Conservation (phyloP, 2,888 invertebrate species). For the Sycophila texana region DNA sequence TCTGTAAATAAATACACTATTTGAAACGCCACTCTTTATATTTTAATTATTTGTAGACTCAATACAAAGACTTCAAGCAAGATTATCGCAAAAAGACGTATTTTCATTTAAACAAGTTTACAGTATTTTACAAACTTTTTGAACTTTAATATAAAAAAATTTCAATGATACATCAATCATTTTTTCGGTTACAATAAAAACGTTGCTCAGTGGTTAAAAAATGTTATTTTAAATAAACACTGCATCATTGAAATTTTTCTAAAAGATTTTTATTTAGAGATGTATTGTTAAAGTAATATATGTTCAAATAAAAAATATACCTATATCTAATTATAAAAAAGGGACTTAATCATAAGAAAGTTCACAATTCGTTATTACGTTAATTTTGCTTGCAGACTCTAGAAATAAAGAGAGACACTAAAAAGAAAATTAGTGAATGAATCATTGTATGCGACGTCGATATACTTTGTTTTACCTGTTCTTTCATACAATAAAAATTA, state of each 20-base stretch:
- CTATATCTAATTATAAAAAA: too few species aligned
- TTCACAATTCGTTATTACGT: too few species aligned
- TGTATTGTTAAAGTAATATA: too few species aligned
- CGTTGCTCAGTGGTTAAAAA: background rate
- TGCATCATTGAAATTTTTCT: background rate
- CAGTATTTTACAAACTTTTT: background rate
- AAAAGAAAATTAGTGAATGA: conserved; percentile 28
- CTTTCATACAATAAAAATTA: conserved; percentile 44
- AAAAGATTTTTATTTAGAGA: background rate
- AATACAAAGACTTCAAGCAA: conserved; percentile 37
- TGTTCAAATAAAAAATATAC: too few species aligned
- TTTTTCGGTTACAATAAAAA: background rate
- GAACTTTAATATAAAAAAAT: too few species aligned
- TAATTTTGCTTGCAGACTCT: conserved; percentile 45
- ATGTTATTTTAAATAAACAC: background rate
- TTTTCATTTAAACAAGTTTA: background rate
- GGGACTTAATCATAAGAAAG: too few species aligned
- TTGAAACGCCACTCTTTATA: conserved; percentile 23
- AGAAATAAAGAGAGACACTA: conserved; percentile 45
- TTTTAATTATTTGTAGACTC: conserved; percentile 29
- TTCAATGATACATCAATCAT: too few species aligned
- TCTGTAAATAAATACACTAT: conserved; percentile 24
- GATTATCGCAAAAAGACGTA: conserved; percentile 24
- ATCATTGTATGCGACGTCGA: conserved; percentile 36
- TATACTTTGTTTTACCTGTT: conserved; percentile 30